These are phyloP conservation scores for Arnoldichthys spilopterus DNA, from an alignment of 2,797 vertebrate species.

Conservation along the genomic window DNA sequence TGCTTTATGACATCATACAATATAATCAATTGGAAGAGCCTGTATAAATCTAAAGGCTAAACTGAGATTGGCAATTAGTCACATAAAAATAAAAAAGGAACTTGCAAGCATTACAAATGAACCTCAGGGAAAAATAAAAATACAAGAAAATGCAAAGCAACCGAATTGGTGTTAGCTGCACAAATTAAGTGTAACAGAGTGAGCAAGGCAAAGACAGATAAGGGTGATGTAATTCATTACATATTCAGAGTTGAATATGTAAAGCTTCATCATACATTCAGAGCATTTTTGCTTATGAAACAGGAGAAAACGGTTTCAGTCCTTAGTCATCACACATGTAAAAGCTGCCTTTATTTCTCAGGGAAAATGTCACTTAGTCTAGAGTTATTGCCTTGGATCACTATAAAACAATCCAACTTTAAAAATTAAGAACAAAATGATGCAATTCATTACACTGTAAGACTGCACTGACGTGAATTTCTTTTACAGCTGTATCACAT, in stretches of 20 bases:
- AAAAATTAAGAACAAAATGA: too few species aligned
- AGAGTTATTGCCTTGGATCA: too few species aligned
- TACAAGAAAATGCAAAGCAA: background rate
- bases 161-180: background rate
- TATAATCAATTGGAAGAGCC: too few species aligned
- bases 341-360: background rate
- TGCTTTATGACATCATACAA: too few species aligned
- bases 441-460: too few species aligned
- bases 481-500: too few species aligned
- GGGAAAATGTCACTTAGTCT: background rate
- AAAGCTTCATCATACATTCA: background rate
- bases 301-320: background rate
- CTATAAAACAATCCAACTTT: too few species aligned
- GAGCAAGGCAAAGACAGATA: conserved; percentile 11
- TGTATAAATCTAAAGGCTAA: background rate
- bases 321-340: background rate
- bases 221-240: background rate
- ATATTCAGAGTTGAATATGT: background rate
- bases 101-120: too few species aligned
- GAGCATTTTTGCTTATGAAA: background rate
- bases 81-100: background rate
- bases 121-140: too few species aligned
- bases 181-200: background rate
- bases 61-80: too few species aligned
- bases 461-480: too few species aligned